phyloP scores from a whole-genome alignment of 2,797 vertebrate species.

The Pagetopsis macropterus region DNA sequence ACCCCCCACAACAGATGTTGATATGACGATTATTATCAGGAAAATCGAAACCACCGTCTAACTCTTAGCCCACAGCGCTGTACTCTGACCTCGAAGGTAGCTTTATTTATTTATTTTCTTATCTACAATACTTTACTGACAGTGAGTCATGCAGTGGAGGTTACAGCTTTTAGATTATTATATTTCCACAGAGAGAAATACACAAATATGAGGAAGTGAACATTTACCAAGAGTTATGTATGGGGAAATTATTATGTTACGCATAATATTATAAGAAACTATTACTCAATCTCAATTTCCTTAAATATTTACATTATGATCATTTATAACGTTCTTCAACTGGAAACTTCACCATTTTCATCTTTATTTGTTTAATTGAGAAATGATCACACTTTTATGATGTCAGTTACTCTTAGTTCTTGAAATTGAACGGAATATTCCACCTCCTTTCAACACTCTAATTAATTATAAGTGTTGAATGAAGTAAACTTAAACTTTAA shows the following conservation, averaged over 20 bases:
- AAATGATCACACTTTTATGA: neutral
- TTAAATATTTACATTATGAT: too few species aligned
- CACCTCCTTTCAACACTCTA: neutral
- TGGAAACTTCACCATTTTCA: slow-evolving; percentile 2
- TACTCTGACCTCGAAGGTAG: slow-evolving; percentile 20
- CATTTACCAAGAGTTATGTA: neutral
- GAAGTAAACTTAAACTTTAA: neutral
- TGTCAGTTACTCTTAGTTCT: neutral
- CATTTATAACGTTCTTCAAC: too few species aligned
- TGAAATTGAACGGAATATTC: neutral
- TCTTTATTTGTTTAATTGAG: neutral
- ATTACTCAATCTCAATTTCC: too few species aligned
- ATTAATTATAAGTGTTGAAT: too few species aligned
- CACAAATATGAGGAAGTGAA: neutral
- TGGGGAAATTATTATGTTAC: neutral
- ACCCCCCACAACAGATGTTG: slow-evolving; percentile 1
- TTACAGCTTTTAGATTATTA: neutral
- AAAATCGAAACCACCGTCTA: slow-evolving; percentile 11
- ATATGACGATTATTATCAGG: slow-evolving; percentile 27
- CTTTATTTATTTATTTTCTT: slow-evolving; percentile 25
- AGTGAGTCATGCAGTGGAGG: slow-evolving; percentile 16
- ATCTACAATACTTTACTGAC: neutral
- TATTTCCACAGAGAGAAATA: neutral
- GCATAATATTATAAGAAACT: too few species aligned
- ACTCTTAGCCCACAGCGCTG: neutral